Base-by-base conservation (phyloP, 2,113 vertebrate species). In the Pachycephala philippinensis region DNA sequence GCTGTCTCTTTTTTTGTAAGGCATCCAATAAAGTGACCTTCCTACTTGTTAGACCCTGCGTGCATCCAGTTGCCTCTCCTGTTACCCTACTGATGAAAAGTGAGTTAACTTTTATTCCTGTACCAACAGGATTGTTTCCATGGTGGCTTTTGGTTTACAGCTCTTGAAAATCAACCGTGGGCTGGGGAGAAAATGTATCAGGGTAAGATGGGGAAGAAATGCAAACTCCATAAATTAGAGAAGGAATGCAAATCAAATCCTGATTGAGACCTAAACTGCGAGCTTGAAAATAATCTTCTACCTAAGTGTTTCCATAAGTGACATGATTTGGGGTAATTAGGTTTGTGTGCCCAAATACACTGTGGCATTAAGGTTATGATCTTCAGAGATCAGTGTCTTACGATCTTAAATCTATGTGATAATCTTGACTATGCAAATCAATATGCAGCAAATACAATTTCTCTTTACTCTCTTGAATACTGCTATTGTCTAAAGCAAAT, bases 301-400 rank as follows among this genome's bases (percentile, higher is more conserved):
- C 60, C 14, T 91, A 93, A 95, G 54, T 72, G 68, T 92, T 95
- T 96, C 94, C 92, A 84, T 86, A 92, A 96, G 88, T 75, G 57
- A 84, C 9, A 3, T 68, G 82, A 47, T 72, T 77, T 60, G 35
- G 18, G 30, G 30, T 91, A 76, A 72, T 96, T 86, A 90, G 70
- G 71, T 84, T 91, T 83, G 57, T 56, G 37, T 94, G 76, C 52
- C 52, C 33, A 37, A 77, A 72, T 77, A 75, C 23, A 3, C 49
- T 45, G 31, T 60, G 85, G 59, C 52, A 86, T 90, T 80, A 78
- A 86, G 79, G 76, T 84, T 90, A 35, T n/a, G 60, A 64, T 56
- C 49, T 49, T 87, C 47, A 64, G 90, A 77, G 69, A 54, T 85
- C 33, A 31, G 10, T 28, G 24, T 80, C 27, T 93, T 85, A 21